Base-by-base conservation (phyloP, 2,888 invertebrate species). In the Caenorhabditis zanzibari region DNA sequence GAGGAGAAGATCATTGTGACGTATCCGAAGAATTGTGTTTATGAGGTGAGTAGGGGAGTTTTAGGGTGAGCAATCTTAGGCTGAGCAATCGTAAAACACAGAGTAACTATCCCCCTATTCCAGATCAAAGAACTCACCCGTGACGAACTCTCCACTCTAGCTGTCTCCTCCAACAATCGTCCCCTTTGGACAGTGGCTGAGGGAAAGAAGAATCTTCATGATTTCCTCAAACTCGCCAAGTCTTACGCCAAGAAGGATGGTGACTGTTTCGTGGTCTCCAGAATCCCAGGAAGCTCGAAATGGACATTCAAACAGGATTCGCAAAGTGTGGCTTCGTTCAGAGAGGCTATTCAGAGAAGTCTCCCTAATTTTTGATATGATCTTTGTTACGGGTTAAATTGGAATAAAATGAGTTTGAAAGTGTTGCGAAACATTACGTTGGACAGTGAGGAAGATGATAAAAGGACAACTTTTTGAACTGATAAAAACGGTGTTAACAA, bases 81-180 rank as follows among this genome's bases (percentile, higher is more conserved):
- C n/a, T n/a, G n/a, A n/a, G n/a, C n/a, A n/a, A n/a, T n/a, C n/a
- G n/a, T n/a, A n/a, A n/a, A n/a, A n/a, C n/a, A n/a, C n/a, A n/a
- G n/a, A n/a, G 22, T 7, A 49, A 22, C 49, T 19, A 12, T 12
- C 10, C 47, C n/a, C 6, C 26, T 12, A 6, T 44, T 63, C 24
- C 63, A 63, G 63, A 63, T 63, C 22, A 44, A 63, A 28, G 44
- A 63, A 63, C 41, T 63, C 26, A 7, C n/a, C n/a, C 44, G 63
- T 28, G 63, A 63, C 14, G 26, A 26, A 16, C 16, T 63, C 9
- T 44, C 63, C 9, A 5, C 44, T 10, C 16, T 24, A 1, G 44
- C 41, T 28, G 7, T 44, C 14, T 24, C 24, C 44, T 16, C 24
- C 16, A 26, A 44, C 6, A 7, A 22, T 2, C 63, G 63, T 3